Evolutionary conservation across 2,888 invertebrate genomes (phyloP).

Genomic region (Lasius platythorax): DNA sequence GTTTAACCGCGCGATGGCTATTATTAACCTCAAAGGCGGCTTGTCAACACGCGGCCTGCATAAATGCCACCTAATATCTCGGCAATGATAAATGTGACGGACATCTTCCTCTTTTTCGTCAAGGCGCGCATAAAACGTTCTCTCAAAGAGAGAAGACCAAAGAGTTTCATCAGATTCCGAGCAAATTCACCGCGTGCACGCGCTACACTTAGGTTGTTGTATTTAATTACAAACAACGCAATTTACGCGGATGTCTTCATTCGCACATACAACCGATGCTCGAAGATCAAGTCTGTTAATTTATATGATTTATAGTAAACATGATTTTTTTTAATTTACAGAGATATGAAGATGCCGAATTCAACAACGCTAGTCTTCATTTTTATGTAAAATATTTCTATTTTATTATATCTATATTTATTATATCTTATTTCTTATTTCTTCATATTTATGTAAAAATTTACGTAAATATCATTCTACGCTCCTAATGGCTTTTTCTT

Average conservation of each 20-base stretch:
- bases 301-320: not conserved
- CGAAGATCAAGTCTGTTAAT: not conserved
- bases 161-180: conserved; percentile 31
- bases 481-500: not conserved
- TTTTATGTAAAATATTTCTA: not conserved
- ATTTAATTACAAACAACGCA: conserved; percentile 46
- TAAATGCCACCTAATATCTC: conserved; percentile 82
- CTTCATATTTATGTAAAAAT: conserved; percentile 8
- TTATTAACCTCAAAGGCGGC: conserved; percentile 80
- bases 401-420: too few species aligned
- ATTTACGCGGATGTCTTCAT: conserved; percentile 39
- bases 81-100: conserved; percentile 81
- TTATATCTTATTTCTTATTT: too few species aligned
- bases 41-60: conserved; percentile 76
- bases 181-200: conserved; percentile 41
- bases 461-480: conserved; percentile 18
- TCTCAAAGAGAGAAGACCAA: conserved; percentile 58
- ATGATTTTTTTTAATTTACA: not conserved
- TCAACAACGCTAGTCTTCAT: not conserved
- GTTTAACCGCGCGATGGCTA: conserved; percentile 74
- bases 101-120: conserved; percentile 71
- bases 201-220: conserved; percentile 35
- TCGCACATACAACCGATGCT: conserved; percentile 13
- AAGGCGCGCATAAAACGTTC: conserved; percentile 53
- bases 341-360: not conserved